These are phyloP conservation scores for Rhinatrema bivittatum DNA, from an alignment of 2,797 vertebrate species.

Conservation along the genomic window DNA sequence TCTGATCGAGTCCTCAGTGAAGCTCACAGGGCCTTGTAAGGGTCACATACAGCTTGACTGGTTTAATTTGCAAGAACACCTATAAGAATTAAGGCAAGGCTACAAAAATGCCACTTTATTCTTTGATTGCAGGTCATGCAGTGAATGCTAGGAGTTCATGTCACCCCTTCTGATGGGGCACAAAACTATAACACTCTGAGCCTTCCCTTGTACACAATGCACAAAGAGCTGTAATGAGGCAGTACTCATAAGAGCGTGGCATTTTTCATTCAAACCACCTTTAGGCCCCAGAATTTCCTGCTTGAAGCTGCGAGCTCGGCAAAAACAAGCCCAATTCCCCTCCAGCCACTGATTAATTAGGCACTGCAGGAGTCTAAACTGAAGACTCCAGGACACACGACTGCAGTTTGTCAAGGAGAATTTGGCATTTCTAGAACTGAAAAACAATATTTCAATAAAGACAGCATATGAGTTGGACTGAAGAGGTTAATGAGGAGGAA, in stretches of 20 bases:
- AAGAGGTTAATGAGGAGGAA: no score
- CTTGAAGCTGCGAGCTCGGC: slow-evolving; percentile 12
- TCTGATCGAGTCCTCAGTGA: no score
- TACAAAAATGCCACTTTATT: no score
- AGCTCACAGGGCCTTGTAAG: no score
- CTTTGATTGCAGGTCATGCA: no score
- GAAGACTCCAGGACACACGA: slow-evolving; percentile 10
- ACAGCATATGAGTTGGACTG: slow-evolving; percentile 11
- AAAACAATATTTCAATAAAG: not conserved
- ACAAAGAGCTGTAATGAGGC: slow-evolving; percentile 7
- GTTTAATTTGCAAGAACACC: no score
- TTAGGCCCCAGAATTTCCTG: slow-evolving; percentile 10
- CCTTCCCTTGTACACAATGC: no score
- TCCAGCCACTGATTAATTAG: slow-evolving; percentile 20
- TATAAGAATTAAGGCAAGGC: no score
- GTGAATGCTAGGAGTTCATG: no score
- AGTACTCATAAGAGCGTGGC: slow-evolving; percentile 7
- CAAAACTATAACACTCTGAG: no score
- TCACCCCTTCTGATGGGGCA: no score
- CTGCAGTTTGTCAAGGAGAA: slow-evolving; percentile 11
- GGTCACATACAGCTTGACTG: no score
- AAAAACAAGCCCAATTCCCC: slow-evolving; percentile 12
- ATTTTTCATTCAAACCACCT: slow-evolving; percentile 3
- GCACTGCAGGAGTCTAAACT: slow-evolving; percentile 21
- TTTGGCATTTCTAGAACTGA: slow-evolving; percentile 11